Evolutionary conservation across 2,888 invertebrate species (phyloP).

Genomic region (Oxystoma pomonae): DNA sequence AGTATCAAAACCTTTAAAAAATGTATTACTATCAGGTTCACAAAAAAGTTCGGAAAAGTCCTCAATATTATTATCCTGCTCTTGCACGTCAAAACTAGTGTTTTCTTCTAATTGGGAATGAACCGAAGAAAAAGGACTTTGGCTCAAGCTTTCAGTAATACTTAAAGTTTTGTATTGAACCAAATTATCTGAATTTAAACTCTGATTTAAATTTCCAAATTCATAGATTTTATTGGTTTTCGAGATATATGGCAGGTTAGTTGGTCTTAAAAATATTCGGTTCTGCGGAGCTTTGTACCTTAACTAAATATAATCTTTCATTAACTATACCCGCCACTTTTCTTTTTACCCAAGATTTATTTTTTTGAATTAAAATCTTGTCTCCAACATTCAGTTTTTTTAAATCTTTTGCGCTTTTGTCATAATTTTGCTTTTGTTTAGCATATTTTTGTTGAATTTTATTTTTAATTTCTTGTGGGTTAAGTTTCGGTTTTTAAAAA

Average conservation of each 20-base stretch:
- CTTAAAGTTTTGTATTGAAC: too few relatives aligned
- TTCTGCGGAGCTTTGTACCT: constrained; percentile 10
- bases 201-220: not conserved
- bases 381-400: constrained; percentile 12
- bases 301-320: constrained; percentile 24
- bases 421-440: constrained; percentile 15
- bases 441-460: constrained; percentile 7
- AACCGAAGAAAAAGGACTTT: too few relatives aligned
- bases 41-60: too few relatives aligned
- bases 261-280: constrained; percentile 14
- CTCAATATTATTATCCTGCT: too few relatives aligned
- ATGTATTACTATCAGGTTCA: too few relatives aligned
- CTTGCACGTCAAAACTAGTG: too few relatives aligned
- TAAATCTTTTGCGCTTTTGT: constrained; percentile 10
- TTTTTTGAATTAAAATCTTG: constrained; percentile 15
- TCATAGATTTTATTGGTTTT: not conserved
- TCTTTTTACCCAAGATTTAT: constrained; percentile 13
- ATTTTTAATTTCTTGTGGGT: too few relatives aligned
- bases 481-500: too few relatives aligned
- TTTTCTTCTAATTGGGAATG: too few relatives aligned
- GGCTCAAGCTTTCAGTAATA: too few relatives aligned
- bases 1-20: too few relatives aligned
- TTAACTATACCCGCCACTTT: constrained; percentile 19
- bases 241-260: constrained; percentile 3
- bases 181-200: too few relatives aligned